phyloP scores from a whole-genome alignment of 1,140 invertebrate genomes.

The Bombus pascuorum region DNA sequence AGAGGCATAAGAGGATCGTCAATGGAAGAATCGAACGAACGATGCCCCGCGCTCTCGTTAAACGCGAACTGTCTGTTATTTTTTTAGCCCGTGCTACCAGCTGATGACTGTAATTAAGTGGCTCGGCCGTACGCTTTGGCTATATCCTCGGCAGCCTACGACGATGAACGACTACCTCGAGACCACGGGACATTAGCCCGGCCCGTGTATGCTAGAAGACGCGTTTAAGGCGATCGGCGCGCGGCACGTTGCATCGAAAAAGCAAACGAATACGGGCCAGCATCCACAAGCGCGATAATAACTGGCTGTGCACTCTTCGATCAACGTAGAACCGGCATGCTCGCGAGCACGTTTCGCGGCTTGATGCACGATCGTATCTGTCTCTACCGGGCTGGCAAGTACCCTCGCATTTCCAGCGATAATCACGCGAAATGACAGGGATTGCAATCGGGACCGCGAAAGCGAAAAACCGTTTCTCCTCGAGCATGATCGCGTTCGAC shows the following conservation, averaged over 20 bases:
- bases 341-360: slow-evolving; percentile 12
- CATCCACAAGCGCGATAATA: slow-evolving; percentile 27
- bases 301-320: background rate
- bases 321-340: background rate
- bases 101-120: slow-evolving; percentile 33
- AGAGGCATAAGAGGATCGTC: background rate
- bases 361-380: slow-evolving; percentile 20
- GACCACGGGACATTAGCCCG: background rate
- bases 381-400: background rate
- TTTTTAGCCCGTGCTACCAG: slow-evolving; percentile 19
- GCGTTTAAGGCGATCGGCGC: slow-evolving; percentile 2
- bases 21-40: background rate
- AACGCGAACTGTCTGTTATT: slow-evolving; percentile 6
- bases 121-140: background rate
- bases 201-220: background rate
- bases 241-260: slow-evolving; percentile 5
- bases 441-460: slow-evolving; percentile 13
- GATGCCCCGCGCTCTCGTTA: background rate
- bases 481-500: slow-evolving; percentile 2
- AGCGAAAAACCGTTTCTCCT: slow-evolving; percentile 32
- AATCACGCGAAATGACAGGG: slow-evolving; percentile 50
- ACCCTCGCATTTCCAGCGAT: slow-evolving; percentile 17
- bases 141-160: background rate
- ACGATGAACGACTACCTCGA: slow-evolving; percentile 14
- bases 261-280: slow-evolving; percentile 24